Evolutionary conservation across 2,113 vertebrate genomes (phyloP), one percentile per base, ranked within the genome.

Genomic region (Athene cunicularia): DNA sequence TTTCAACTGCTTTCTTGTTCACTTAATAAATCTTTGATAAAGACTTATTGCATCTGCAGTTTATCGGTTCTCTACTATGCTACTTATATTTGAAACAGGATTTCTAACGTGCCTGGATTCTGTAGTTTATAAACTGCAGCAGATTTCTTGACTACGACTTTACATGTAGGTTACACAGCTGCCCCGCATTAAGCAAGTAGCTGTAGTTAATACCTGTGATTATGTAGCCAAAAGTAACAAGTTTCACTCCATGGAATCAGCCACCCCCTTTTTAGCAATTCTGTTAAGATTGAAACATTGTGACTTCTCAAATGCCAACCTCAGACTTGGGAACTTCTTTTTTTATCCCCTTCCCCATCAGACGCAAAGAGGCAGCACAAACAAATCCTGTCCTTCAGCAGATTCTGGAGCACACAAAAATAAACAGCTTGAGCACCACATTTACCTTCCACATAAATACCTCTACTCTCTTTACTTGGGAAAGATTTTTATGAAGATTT

Each of bases 281-380:
- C 68, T 47, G 39, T 35, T 53, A 4, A 9, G 39, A 14, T 2
- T 35, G 33, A 73, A 49, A 41, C 26, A 16, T n/a, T 11, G 35
- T 4, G 4, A 33, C 15, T 73, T 50, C 55, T 27, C 64, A 16
- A 59, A 67, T 0, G 1, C 45, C 43, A 6, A 26, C 52, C 23
- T 18, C 50, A 55, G n/a, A 7, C 53, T 60, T 3, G 1, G 6
- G 16, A 19, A 41, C 26, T 2, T 24, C 4, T 28, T 12, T 18
- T 8, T 4, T 9, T 4, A 47, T 1, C 8, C n/a, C 17, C 26
- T 14, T 66, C 16, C 9, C 28, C n/a, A 77, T 53, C 49, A 27
- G 43, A 14, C 0, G 0, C 1, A 1, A 33, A 35, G 68, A 15
- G 15, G 8, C 67, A 53, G 52, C 64, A 68, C 53, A 83, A 77